These are phyloP conservation scores for Scarus forsteni DNA, from an alignment of 2,797 vertebrate genomes.

Conservation along the genomic window DNA sequence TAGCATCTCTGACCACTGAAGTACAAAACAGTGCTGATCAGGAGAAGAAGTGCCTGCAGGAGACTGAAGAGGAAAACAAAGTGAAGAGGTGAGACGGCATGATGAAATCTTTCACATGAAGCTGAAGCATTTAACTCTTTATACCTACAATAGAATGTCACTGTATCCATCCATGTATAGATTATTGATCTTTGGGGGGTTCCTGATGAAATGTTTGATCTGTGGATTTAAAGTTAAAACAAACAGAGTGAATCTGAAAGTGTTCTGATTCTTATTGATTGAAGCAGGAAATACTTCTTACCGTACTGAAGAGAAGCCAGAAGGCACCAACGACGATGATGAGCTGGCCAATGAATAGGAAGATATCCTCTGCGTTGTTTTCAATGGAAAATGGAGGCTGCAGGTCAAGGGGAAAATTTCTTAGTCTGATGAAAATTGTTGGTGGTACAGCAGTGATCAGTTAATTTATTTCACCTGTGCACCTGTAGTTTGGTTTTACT, in stretches of 20 bases:
- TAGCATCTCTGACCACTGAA: constrained; percentile 75
- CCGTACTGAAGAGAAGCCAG: constrained; percentile 90
- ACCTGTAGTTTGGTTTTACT: no score
- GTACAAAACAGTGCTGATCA: constrained; percentile 80
- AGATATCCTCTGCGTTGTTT: constrained; percentile 69
- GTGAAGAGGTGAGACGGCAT: not conserved
- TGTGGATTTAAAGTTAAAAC: constrained; percentile 41
- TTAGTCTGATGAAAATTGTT: no score
- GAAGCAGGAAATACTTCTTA: constrained; percentile 66
- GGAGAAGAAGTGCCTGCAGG: constrained; percentile 83
- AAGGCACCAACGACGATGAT: constrained; percentile 85
- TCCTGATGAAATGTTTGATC: constrained; percentile 85
- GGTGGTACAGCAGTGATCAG: no score
- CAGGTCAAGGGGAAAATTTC: not conserved
- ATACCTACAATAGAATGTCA: constrained; percentile 89
- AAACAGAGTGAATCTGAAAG: not conserved
- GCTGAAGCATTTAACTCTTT: not conserved
- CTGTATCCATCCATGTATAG: constrained; percentile 88
- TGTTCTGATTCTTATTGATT: not conserved
- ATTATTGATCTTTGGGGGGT: constrained; percentile 82
- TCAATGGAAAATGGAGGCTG: constrained; percentile 82
- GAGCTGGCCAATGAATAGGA: constrained; percentile 84
- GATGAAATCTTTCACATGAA: not conserved
- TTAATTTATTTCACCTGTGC: no score
- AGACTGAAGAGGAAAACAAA: constrained; percentile 79